Evolutionary conservation across 2,797 vertebrate genomes (phyloP), one percentile per base, ranked within the genome.

Genomic region (Poecilia wingei): DNA sequence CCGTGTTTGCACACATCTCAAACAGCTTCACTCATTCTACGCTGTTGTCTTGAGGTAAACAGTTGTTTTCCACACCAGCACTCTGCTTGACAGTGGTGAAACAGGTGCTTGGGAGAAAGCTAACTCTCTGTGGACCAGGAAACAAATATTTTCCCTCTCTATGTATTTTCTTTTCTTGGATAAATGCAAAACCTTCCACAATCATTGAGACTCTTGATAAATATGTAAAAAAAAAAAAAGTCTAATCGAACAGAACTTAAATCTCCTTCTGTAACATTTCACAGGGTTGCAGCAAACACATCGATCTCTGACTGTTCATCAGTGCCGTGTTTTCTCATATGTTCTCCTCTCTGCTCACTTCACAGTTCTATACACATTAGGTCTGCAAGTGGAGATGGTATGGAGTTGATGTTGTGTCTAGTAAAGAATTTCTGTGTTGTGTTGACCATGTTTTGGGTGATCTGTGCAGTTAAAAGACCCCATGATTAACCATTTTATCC

Each of bases 11-110:
- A 71, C 73, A 31, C 71, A 51, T 59, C 64, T 25, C 31, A 43
- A 3, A 55, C 16, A 20, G 25, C 55, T 71, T 55, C 39, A 14
- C 72, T 78, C 84, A 45, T 77, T 69, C 75, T 31, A 22, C 55
- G 82, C 72, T 89, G 89, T 92, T 92, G 87, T 82, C 84, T 91
- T 4, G 76, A 92, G 80, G 79, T 87, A 88, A 93, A 93, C 85
- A 82, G 88, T 87, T 79, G 82, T 59, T 93, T 88, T 93, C 90
- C 86, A 90, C 89, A 83, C 90, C 80, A 71, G 72, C 74, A 31
- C 57, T 55, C 69, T 28, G 59, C 53, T 64, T 0, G 6, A 49
- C 72, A 5, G 55, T 79, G 49, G 83, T 83, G 55, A 89, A 90
- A 89, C 93, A 93, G 92, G 92, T 92, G 91, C 88, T 89, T 14